Conservation (phyloP, 2,888 invertebrate genomes). For the Lasioglossum marginatum region DNA sequence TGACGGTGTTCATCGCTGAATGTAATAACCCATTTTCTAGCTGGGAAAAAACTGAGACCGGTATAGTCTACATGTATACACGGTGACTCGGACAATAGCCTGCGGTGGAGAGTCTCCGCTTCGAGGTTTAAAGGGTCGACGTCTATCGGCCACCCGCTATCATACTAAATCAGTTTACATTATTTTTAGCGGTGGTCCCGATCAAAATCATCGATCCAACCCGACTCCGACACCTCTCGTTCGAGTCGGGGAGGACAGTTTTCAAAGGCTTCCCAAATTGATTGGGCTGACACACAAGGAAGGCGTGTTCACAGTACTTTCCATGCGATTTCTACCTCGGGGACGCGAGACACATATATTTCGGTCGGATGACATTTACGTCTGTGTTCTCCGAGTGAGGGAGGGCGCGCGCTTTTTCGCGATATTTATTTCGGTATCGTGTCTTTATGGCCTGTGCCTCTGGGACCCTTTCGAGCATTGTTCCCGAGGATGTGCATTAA, state of each 20-base stretch:
- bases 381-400: neutral
- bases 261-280: neutral
- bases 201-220: conserved; percentile 2
- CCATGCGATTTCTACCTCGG: neutral
- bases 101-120: conserved; percentile 29
- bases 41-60: conserved; percentile 40
- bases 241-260: neutral
- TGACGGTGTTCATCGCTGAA: conserved; percentile 47
- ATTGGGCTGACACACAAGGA: neutral
- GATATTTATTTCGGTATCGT: neutral
- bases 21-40: conserved; percentile 38
- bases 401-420: neutral
- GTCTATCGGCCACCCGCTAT: conserved; percentile 11
- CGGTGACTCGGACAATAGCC: conserved; percentile 45
- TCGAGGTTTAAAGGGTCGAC: conserved; percentile 24
- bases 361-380: neutral
- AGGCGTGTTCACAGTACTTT: neutral
- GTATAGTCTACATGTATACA: conserved; percentile 35
- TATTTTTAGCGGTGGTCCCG: conserved; percentile 9
- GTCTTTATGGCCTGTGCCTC: neutral
- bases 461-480: neutral
- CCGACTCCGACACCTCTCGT: neutral
- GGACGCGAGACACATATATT: neutral
- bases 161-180: neutral
- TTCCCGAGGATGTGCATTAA: conserved; percentile 12